Base-by-base conservation (phyloP, 2,113 vertebrate species). In the Turnix velox region DNA sequence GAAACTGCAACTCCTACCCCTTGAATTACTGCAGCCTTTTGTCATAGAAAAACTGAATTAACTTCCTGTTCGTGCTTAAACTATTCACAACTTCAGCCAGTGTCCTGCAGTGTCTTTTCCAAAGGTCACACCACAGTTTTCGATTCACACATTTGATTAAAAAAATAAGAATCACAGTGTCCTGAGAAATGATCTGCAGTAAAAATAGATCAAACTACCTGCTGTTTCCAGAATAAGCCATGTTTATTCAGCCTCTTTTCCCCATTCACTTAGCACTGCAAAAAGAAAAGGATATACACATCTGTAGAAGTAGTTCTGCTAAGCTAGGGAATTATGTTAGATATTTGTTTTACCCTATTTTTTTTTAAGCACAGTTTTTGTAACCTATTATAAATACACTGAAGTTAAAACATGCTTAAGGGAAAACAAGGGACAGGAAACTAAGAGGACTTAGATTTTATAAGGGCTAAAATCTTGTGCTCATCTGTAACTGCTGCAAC, bases 131-230 rank as follows among this genome's bases (percentile, higher is more conserved):
- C 88, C 68, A 46, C 67, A 91, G 92, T 96, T 96, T 97, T 97
- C 52, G 33, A 97, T 97, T 98, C 96, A 97, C 97, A 98, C 96
- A 97, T 96, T 97, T 97, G 97, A 97, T 98, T 98, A 97, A 97
- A 97, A 96, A 97, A 96, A 97, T 96, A 96, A 96, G 96, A 97
- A 95, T 95, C 93, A 57, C 59, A 81, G 93, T 97, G 93, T 95
- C 96, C 95, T 96, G 95, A 96, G 97, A 97, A 97, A 97, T 97
- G 96, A 96, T 93, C 96, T 97, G 93, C 95, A 92, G 94, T 95
- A 97, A 97, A 98, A 98, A 97, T 96, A 97, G 97, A 97, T 96
- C 93, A 96, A 96, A 93, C 93, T 97, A 84, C 96, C 92, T 67
- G 93, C 96, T 97, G 87, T 88, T 97, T 97, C 93, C 82, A 89